Base-by-base conservation (phyloP, 2,797 vertebrate genomes). In the Diplodus puntazzo region DNA sequence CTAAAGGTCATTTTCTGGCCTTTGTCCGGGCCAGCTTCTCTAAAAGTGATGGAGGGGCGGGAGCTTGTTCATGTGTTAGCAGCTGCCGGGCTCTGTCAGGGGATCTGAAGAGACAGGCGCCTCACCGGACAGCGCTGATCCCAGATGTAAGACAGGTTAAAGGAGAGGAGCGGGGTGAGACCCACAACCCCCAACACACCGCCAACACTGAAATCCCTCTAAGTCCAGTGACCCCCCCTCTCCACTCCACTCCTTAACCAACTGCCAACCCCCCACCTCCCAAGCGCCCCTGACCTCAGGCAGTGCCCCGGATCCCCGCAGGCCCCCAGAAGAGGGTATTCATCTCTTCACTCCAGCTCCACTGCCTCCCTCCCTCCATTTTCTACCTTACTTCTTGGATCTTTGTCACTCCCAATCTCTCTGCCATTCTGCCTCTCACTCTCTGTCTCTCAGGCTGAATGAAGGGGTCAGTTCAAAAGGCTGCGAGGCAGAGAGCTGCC, bases 1-100 rank as follows among this genome's bases (percentile, higher is more conserved):
- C 73, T 85, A 93, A 94, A 95, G 92, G 93, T 95, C 87, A 92
- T 65, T 70, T 74, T 87, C 67, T 91, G 89, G 75, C 90, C 89
- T 92, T 94, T 94, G 80, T 90, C 79, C 67, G 69, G 77, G 77
- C 80, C 70, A 48, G 71, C 80, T 55, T 81, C 71, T 69, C 54
- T 69, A 11, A 81, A 69, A 74, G 66, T 63, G 65, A 83, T 77
- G 70, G 66, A 73, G 76, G 39, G 58, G 69, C 34, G 75, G 61
- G 66, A 83, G 73, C 53, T 18, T 69, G 78, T 81, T 78, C 73
- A 61, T 73, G 77, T 53, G 72, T 67, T 50, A 75, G 84, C 88
- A 91, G 89, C 89, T 91, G 90, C 82, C 27, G 65, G 30, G 68
- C 69, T 77, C 73, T 4, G 25, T 87, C 80, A 78, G 69, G 64